These are phyloP conservation scores for Punctoribates punctum DNA, from an alignment of 2,888 invertebrate genomes.

Conservation along the genomic window DNA sequence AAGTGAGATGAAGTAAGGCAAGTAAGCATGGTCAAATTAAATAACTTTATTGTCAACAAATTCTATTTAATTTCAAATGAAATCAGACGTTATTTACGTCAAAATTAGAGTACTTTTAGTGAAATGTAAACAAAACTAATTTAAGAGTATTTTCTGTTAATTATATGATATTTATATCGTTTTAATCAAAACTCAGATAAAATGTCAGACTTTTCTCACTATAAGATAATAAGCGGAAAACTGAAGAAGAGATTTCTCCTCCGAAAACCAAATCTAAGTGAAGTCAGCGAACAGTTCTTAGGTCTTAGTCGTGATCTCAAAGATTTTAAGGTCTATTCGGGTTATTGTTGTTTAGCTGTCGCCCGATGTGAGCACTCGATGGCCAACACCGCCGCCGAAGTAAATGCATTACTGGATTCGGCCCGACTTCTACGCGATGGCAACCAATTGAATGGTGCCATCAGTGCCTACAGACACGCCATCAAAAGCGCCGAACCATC, in stretches of 20 bases:
- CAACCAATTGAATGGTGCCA: slow-evolving; percentile 42
- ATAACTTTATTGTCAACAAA: too few relatives aligned
- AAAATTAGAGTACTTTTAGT: too few relatives aligned
- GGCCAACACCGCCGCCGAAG: slow-evolving; percentile 36
- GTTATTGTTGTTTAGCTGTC: slow-evolving; percentile 42
- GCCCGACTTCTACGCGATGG: slow-evolving; percentile 40
- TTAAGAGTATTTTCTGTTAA: too few relatives aligned
- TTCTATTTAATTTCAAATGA: too few relatives aligned
- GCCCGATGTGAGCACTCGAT: slow-evolving; percentile 43
- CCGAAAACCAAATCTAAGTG: slow-evolving; percentile 41
- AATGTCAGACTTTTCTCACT: slow-evolving; percentile 42
- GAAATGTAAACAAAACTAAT: too few relatives aligned
- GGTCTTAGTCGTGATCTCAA: slow-evolving; percentile 36
- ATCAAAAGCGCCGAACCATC: slow-evolving; percentile 6
- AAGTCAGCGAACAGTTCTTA: slow-evolving; percentile 40
- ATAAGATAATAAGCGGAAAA: slow-evolving; percentile 35
- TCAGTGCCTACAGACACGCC: slow-evolving; percentile 43
- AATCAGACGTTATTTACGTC: too few relatives aligned
- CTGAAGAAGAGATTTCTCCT: slow-evolving; percentile 42
- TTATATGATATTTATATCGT: too few relatives aligned
- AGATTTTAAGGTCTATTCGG: slow-evolving; percentile 41
- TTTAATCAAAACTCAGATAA: too few relatives aligned
- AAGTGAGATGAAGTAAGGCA: too few relatives aligned
- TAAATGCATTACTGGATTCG: slow-evolving; percentile 35
- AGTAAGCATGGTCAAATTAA: too few relatives aligned